These are phyloP conservation scores for Caenorhabditis auriculariae DNA, from an alignment of 2,888 invertebrate species.

Conservation along the genomic window DNA sequence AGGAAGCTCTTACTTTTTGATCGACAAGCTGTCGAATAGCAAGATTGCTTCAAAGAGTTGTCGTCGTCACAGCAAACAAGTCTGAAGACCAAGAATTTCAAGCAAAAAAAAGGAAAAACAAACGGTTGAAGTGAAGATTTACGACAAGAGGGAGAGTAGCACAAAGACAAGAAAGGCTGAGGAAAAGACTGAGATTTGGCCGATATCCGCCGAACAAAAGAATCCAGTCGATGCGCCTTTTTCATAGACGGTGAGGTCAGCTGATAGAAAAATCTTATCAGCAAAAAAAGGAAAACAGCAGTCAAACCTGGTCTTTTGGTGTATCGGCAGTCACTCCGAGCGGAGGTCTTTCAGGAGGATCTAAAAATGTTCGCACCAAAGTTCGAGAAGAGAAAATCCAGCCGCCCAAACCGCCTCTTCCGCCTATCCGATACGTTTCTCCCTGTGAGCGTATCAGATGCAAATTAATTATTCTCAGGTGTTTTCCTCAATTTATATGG, in stretches of 20 bases:
- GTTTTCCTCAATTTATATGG: too few relatives aligned
- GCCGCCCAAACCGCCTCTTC: constrained; percentile 78
- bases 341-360: not conserved
- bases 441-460: too few relatives aligned
- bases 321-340: constrained; percentile 5
- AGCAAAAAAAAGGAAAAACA: not conserved
- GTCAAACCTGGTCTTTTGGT: too few relatives aligned
- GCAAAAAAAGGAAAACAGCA: too few relatives aligned
- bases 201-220: constrained; percentile 20
- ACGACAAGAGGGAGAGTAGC: constrained; percentile 31
- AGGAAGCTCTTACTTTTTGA: too few relatives aligned
- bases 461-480: too few relatives aligned
- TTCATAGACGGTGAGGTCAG: not conserved
- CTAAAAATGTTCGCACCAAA: too few relatives aligned
- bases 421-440: constrained; percentile 93
- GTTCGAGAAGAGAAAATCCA: too few relatives aligned
- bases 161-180: not conserved
- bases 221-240: constrained; percentile 26
- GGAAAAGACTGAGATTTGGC: constrained; percentile 27
- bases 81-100: not conserved
- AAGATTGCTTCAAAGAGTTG: not conserved
- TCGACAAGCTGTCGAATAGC: constrained; percentile 11
- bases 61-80: not conserved
- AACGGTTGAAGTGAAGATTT: not conserved
- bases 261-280: too few relatives aligned